Evolutionary conservation across 2,113 vertebrate genomes (phyloP), one percentile per base, ranked within the genome.

Genomic region (Tachysurus vachellii): DNA sequence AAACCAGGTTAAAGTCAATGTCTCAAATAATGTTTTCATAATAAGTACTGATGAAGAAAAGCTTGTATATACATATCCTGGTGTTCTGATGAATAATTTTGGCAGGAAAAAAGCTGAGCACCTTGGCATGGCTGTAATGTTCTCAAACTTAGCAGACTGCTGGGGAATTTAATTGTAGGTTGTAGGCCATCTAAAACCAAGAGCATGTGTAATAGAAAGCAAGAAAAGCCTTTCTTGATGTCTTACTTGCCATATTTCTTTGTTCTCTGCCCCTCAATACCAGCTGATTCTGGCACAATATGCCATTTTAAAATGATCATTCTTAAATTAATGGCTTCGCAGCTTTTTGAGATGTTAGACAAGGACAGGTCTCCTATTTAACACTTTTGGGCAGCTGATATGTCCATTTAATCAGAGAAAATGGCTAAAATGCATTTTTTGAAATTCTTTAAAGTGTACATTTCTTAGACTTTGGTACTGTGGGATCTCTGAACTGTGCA

Each of bases 101-200:
- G 89, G 90, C 90, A 88, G 87, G 83, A 87, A 88, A 84, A 79
- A 90, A 91, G 89, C 86, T 88, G 82, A 88, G 81, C 68, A 85
- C 86, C 86, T 61, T 82, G 76, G 88, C 82, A 75, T 16, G 85
- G 82, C 82, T 88, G 86, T 87, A 89, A 91, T 91, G 89, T 91
- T 86, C 86, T 88, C 68, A 64, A 85, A 89, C 88, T 91, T 88
- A 86, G 61, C 85, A 84, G 86, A 82, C 62, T 83, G 87, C 86
- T 81, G 26, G 80, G 85, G 88, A 88, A 90, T 91, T 91, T 86
- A 89, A 87, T 83, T 56, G 66, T 88, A 86, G 89, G 79, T 84
- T 59, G 59, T 73, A 85, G 85, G 88, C 88, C 80, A 82, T 28
- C 86, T 86, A 83, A 76, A 89, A 84, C 50, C 59, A 31, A 70